Evolutionary conservation across 2,888 invertebrate genomes (phyloP), one percentile per base, ranked within the genome.

Genomic region (Mimumesa dahlbomi): DNA sequence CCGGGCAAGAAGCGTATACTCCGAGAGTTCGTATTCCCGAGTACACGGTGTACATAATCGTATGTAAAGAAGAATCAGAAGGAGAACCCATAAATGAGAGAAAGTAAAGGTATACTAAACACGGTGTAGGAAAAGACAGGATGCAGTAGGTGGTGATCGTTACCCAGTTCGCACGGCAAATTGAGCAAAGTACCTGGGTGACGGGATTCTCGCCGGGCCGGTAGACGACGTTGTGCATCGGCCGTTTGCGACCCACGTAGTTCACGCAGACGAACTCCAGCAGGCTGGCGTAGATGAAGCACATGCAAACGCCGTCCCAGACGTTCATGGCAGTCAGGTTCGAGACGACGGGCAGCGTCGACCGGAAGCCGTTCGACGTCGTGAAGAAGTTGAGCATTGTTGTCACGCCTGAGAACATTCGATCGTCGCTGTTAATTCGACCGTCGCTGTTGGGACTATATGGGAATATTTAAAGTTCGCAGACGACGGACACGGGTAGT

Each of bases 371-470:
- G 89, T 96, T 96, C 83, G 96, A 96, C 88, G 97, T 97, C 85
- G 97, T 97, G 94, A 97, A 97, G 93, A 97, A 97, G 92, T 97
- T 97, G 94, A 97, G 94, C 97, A 97, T 97, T 90, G 97, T 97
- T 85, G 97, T 97, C 88, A 97, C 97, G 91, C 97, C 97, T 96
- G 91, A 40, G 74, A 87, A 59, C n/a, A n/a, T n/a, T n/a, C n/a
- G n/a, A n/a, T n/a, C n/a, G n/a, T n/a, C n/a, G n/a, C n/a, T n/a
- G n/a, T n/a, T n/a, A n/a, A n/a, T n/a, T n/a, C n/a, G n/a, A n/a
- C n/a, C n/a, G n/a, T n/a, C n/a, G n/a, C n/a, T n/a, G n/a, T n/a
- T n/a, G n/a, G n/a, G n/a, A n/a, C n/a, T n/a, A n/a, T n/a, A n/a
- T n/a, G n/a, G n/a, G n/a, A n/a, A n/a, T n/a, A n/a, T n/a, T n/a